Base-by-base conservation (phyloP, 2,113 vertebrate genomes). In the Mesitornis unicolor region DNA sequence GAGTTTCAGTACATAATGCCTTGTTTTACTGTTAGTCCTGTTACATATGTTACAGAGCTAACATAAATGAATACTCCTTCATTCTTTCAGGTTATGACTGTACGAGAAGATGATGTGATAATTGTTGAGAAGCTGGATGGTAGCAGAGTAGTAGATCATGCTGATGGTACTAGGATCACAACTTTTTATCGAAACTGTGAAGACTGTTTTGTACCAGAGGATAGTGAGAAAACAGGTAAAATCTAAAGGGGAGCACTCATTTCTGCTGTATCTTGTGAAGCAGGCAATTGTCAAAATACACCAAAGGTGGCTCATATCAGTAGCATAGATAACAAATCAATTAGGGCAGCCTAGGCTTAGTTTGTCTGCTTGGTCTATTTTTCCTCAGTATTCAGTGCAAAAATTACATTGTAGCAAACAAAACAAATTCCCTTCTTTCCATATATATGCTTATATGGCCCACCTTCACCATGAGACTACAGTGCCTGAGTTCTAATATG, bases 141-240 rank as follows among this genome's bases (percentile, higher is more conserved):
- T 10, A 98, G 98, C 19, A 73, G 94, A 45, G 95, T 97, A n/a
- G 98, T 99, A n/a, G 99, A 99, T 26, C 99, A 99, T 61, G 98
- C 98, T 42, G 99, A 99, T 19, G 99, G 99, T 53, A 99, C 99
- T 75, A 98, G 99, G 84, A 99, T 99, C 86, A 99, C 98, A 21
- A 99, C 98, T 33, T 97, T 98, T 65, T 98, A 98, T 92, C 98
- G 98, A 84, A 97, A 98, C 64, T 74, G 75, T 88, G 81, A 97
- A 94, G 82, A 94, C 47, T 18, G 13, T 36, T 28, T 95, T 45
- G 24, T 50, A 36, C 54, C 82, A 29, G 10, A 38, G 9, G 45
- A 78, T 42, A 57, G 74, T 51, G 78, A 95, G 60, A 80, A 98
- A 87, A 92, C 43, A 93, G 94, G 98, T 98, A 96, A 91, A 84